Percentiles rank a stretch among this genome's conserved stretches.
Conservation (phyloP, 2,797 vertebrate species). For the Ispidina picta region DNA sequence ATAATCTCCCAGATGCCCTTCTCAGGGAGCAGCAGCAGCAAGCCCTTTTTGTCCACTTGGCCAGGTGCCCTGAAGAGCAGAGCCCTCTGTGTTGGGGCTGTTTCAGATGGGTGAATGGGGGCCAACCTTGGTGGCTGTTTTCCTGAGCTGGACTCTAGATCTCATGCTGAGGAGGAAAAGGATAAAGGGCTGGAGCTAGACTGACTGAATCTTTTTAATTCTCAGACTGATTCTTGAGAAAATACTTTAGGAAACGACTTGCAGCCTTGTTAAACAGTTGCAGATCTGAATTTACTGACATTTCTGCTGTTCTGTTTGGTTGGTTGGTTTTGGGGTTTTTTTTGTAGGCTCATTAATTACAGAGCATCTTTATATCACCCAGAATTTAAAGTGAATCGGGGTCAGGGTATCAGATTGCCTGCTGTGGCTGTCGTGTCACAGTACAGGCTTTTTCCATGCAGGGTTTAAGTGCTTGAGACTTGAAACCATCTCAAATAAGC, state of each 20-base stretch:
- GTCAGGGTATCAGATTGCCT: neutral
- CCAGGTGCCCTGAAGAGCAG: neutral
- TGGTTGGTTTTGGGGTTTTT: neutral
- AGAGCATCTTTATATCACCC: slow-evolving; percentile 43
- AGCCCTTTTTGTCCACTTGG: neutral
- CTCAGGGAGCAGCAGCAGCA: neutral
- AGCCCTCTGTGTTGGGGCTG: neutral
- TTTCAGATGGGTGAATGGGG: neutral
- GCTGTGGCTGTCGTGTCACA: neutral
- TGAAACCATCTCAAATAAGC: neutral
- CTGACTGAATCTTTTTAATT: neutral
- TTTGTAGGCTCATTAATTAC: slow-evolving; percentile 17
- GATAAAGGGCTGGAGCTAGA: neutral
- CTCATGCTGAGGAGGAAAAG: neutral
- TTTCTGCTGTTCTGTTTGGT: neutral
- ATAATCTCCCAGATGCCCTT: neutral
- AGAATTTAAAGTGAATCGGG: neutral
- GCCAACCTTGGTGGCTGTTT: neutral
- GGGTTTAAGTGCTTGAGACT: neutral
- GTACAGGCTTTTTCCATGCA: neutral
- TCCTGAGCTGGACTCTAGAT: slow-evolving; percentile 15
- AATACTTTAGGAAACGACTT: neutral
- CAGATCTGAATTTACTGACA: neutral
- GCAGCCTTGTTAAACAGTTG: neutral
- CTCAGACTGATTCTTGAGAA: neutral